These are phyloP conservation scores for Coenonympha glycerion DNA, from an alignment of 2,888 invertebrate species.

Conservation along the genomic window DNA sequence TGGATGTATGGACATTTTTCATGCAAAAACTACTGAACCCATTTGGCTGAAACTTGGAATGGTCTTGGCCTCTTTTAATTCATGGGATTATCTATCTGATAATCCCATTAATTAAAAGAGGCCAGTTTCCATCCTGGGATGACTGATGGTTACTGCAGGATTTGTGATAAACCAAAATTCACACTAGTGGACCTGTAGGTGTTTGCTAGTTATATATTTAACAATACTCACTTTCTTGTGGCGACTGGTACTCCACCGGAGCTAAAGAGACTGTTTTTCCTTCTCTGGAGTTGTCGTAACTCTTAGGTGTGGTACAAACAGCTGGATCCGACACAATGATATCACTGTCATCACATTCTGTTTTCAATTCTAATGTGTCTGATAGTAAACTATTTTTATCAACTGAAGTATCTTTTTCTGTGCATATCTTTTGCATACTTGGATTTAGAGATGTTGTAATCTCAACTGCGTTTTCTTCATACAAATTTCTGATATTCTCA, in stretches of 20 bases:
- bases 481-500: slow-evolving; percentile 55
- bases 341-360: slow-evolving; percentile 69
- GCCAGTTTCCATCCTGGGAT: too few relatives aligned
- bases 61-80: too few relatives aligned
- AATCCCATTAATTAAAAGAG: too few relatives aligned
- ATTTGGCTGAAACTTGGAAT: too few relatives aligned
- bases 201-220: background rate
- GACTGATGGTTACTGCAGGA: too few relatives aligned
- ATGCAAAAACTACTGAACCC: too few relatives aligned
- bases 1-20: too few relatives aligned
- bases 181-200: too few relatives aligned
- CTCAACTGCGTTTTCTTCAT: slow-evolving; percentile 58
- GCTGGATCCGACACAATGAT: slow-evolving; percentile 66
- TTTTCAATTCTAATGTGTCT: slow-evolving; percentile 57
- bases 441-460: slow-evolving; percentile 50
- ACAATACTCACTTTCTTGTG: slow-evolving; percentile 66
- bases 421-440: slow-evolving; percentile 41
- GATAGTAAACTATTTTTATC: slow-evolving; percentile 43
- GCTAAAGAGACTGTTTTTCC: slow-evolving; percentile 50
- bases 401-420: slow-evolving; percentile 45
- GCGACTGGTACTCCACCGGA: slow-evolving; percentile 57
- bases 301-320: slow-evolving; percentile 57
- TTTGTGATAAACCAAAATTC: too few relatives aligned
- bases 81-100: too few relatives aligned
- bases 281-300: slow-evolving; percentile 53